Evolutionary conservation across 1,140 invertebrate genomes (phyloP).

Genomic region (Drosophila ercepeae): DNA sequence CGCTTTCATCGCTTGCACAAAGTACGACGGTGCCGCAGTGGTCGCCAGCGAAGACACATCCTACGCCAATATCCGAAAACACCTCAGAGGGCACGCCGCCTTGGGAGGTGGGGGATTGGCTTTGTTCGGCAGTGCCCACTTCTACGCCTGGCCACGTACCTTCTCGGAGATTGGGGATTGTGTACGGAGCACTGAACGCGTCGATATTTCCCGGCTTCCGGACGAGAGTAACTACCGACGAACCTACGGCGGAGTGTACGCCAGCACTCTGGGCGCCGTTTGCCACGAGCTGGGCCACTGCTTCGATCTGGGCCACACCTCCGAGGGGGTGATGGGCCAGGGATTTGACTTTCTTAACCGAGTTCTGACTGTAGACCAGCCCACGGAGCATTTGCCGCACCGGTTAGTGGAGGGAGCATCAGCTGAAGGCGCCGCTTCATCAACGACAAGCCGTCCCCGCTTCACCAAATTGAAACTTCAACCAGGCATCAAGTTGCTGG

Average conservation of each 20-base stretch:
- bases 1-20: slow-evolving; percentile 94
- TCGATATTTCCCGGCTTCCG: slow-evolving; percentile 90
- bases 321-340: slow-evolving; percentile 96
- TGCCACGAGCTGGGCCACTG: slow-evolving; percentile 97
- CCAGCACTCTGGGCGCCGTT: slow-evolving; percentile 96
- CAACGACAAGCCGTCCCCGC: slow-evolving; percentile 36
- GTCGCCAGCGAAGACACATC: slow-evolving; percentile 85
- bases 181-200: slow-evolving; percentile 85
- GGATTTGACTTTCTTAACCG: slow-evolving; percentile 95
- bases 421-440: slow-evolving; percentile 47
- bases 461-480: slow-evolving; percentile 84
- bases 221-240: slow-evolving; percentile 95
- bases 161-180: slow-evolving; percentile 88
- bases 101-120: slow-evolving; percentile 95
- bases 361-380: slow-evolving; percentile 87
- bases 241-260: slow-evolving; percentile 94
- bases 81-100: slow-evolving; percentile 93
- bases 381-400: slow-evolving; percentile 84
- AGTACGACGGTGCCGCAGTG: slow-evolving; percentile 88
- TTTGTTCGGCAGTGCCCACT: slow-evolving; percentile 94
- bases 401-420: slow-evolving; percentile 73
- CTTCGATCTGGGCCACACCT: slow-evolving; percentile 96
- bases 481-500: slow-evolving; percentile 81
- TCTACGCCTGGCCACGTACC: slow-evolving; percentile 94
- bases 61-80: slow-evolving; percentile 89